Evolutionary conservation across 2,113 vertebrate genomes (phyloP), one percentile per base, ranked within the genome.

Genomic region (Poeciliopsis turrubarensis): DNA sequence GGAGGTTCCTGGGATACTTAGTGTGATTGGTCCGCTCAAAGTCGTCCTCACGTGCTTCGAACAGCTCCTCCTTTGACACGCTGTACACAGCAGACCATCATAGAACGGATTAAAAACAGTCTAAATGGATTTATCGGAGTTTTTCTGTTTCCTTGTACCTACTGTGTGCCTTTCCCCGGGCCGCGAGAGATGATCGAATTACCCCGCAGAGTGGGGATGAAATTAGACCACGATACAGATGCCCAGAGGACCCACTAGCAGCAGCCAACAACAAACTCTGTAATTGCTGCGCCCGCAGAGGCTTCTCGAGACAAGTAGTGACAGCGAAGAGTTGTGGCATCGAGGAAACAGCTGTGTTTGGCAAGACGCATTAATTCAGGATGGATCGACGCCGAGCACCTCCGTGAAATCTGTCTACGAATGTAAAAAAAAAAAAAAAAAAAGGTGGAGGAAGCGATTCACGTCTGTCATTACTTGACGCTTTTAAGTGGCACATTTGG

Each of bases 41-140:
- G 63, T 3, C 54, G 1, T 31, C 1, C 39, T 73, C 82, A 73
- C 67, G 82, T 72, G 51, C 37, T 79, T 69, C n/a, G 68, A 82
- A 80, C 64, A 77, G 64, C 85, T 86, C 86, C 14, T 78, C 44
- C 54, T 54, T 41, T 54, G 73, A 79, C 70, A 87, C 74, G 68
- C 72, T 68, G 67, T 64, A 82, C 88, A 84, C 76, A 74, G 63
- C 57, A 75, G 68, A 72, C 65, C 79, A 68, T 80, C 81, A 80
- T 11, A 80, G 72, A 92, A 90, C 70, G 75, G 31, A 91, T 86
- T 85, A 62, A 82, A 85, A 85, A 85, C 80, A 84, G 82, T 87
- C 87, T 66, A 81, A 82, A 81, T 34, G 39, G 75, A 89, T 92
- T 85, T 90, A 81, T 89, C 70, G 69, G 70, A 31, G 34, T 67